Evolutionary conservation across 2,888 invertebrate genomes (phyloP), one percentile per base, ranked within the genome.

Genomic region (Cheilosia soror): DNA sequence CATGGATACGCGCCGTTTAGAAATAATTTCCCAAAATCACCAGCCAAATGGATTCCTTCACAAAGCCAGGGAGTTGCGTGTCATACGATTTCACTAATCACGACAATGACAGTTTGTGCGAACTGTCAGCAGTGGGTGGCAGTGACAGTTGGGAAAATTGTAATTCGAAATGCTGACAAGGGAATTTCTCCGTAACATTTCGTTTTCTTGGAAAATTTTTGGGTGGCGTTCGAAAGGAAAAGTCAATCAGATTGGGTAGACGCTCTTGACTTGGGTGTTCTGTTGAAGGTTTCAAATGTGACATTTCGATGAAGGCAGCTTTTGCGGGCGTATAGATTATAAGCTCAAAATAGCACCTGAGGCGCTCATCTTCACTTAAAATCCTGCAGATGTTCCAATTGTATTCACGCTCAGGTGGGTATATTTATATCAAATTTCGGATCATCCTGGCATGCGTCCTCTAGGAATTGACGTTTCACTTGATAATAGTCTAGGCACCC

Each of bases 61-160:
- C 11, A 47, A 11, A 20, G 5, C 1, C 15, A 1, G 37, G 55
- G 27, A 33, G 72, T 5, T 44, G 51, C 57, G 69, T 76, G 85
- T 81, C 76, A 85, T 77, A 72, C 57, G 85, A 85, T 85, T 85
- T 81, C 55, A 81, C 85, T 85, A 85, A 85, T 85, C 85, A 72
- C 37, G 9, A 49, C 31, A 33, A 53, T 13, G 85, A 80, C 85
- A 77, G 72, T 77, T 85, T 85, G 72, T 77, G 81, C 85, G 81
- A 85, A 85, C 85, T 81, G 81, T 85, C 81, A 68, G 62, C 72
- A 37, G 6, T 33, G 33, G 37, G 37, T 55, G 49, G 62, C 37
- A 62, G 37, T 33, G 51, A 51, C 51, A 51, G 27, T 25, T 66
- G 55, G 9, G 20, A 6, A 44, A 62, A 62, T 42, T 71, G 75